A percentile compares a stretch with the other conserved stretches of the same genome.
Conservation (phyloP, 2,113 vertebrate species). For the Tachysurus vachellii region DNA sequence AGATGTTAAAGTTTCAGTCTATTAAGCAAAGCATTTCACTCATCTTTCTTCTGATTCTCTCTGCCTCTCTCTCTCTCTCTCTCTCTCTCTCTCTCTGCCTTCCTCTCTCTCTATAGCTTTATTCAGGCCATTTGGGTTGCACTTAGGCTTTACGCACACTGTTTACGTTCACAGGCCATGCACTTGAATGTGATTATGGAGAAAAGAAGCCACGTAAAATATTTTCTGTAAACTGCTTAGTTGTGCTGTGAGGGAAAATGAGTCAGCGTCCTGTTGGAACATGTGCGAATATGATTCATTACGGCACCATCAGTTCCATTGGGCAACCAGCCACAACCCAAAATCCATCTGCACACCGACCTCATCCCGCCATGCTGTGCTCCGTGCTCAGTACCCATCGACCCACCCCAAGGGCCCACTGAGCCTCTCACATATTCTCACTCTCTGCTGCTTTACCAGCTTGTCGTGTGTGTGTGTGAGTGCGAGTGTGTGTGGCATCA, state of each 20-base stretch:
- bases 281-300: conserved; percentile 7
- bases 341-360: not conserved
- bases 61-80: not conserved
- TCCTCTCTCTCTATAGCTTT: too few relatives aligned
- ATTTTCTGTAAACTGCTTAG: conserved; percentile 7
- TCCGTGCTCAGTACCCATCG: not conserved
- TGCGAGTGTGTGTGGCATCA: not conserved
- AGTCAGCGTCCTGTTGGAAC: conserved; percentile 25
- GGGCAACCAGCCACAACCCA: not conserved
- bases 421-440: not conserved
- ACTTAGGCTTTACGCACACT: not conserved
- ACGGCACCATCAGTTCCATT: not conserved
- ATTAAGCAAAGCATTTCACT: not conserved
- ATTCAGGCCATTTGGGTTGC: not conserved
- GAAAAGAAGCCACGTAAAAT: not conserved
- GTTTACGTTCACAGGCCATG: not conserved
- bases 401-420: not conserved
- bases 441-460: not conserved
- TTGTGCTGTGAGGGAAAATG: not conserved
- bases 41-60: not conserved
- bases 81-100: not conserved
- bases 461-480: not conserved
- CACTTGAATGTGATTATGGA: not conserved
- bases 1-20: not conserved
- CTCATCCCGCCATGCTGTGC: conserved; percentile 2